Conservation (phyloP, 1,140 invertebrate species). For the Trichomalopsis sarcophagae region DNA sequence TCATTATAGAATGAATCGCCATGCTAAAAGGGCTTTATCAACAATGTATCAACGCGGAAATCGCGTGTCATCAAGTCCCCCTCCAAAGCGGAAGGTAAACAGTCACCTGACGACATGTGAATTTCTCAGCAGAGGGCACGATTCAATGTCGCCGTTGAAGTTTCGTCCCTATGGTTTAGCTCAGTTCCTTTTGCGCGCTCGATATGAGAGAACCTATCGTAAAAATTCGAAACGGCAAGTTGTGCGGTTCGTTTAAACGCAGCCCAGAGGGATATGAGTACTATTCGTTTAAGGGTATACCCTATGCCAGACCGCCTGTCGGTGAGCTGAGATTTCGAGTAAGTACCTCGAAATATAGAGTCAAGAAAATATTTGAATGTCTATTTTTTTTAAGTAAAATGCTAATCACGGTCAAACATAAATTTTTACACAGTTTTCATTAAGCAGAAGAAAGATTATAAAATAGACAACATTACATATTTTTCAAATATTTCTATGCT, state of each 20-base stretch:
- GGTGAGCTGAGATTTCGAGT: constrained; percentile 56
- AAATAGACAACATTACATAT: too few species aligned
- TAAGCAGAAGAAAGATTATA: too few species aligned
- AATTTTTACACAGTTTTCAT: too few species aligned
- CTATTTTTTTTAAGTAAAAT: too few species aligned
- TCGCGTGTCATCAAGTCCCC: constrained; percentile 7
- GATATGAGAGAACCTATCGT: constrained; percentile 46
- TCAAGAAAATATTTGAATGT: too few species aligned
- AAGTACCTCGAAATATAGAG: not conserved
- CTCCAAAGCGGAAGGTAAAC: not conserved
- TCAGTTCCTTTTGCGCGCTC: constrained; percentile 3
- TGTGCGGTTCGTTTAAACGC: constrained; percentile 19
- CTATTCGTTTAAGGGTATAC: constrained; percentile 58
- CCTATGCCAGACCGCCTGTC: constrained; percentile 56
- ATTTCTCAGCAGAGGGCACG: not conserved
- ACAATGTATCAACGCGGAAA: not conserved
- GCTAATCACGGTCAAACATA: too few species aligned
- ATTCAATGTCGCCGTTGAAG: not conserved
- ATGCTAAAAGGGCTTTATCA: not conserved
- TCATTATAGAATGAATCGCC: not conserved
- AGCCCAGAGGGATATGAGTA: constrained; percentile 49
- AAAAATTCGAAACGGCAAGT: constrained; percentile 26
- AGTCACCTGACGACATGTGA: not conserved
- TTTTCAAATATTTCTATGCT: not conserved
- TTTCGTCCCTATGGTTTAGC: not conserved